Conservation (phyloP, 2,888 invertebrate species). For the Pristionchus entomophagus region DNA sequence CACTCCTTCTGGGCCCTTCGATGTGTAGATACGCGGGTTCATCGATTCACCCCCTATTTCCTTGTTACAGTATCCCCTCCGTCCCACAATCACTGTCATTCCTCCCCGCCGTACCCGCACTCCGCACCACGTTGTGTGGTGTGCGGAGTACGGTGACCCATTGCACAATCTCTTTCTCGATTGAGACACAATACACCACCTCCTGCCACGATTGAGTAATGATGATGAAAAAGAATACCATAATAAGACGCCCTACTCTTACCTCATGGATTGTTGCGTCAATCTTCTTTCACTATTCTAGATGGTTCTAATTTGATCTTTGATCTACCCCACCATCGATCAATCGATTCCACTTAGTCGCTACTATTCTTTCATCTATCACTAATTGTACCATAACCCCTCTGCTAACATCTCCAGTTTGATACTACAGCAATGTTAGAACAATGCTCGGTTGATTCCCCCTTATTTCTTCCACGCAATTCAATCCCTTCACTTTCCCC, state of each 20-base stretch:
- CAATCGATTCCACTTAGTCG: neutral
- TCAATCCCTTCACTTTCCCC: neutral
- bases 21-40: conserved; percentile 27
- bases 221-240: neutral
- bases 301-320: neutral
- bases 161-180: neutral
- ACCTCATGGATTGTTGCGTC: neutral
- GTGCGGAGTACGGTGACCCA: neutral
- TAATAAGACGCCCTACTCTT: neutral
- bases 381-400: neutral
- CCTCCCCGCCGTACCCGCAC: neutral
- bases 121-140: neutral
- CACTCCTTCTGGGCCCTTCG: conserved; percentile 2
- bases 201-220: neutral
- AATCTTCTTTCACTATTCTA: neutral
- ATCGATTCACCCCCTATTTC: neutral
- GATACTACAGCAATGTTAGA: neutral
- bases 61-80: neutral
- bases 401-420: neutral
- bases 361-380: neutral
- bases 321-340: neutral
- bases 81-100: neutral
- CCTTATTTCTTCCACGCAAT: neutral
- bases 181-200: neutral
- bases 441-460: conserved; percentile 16